Percentiles rank a stretch among this genome's conserved stretches.
phyloP scores from a whole-genome alignment of 2,797 vertebrate genomes.

The Peromyscus nudipes region DNA sequence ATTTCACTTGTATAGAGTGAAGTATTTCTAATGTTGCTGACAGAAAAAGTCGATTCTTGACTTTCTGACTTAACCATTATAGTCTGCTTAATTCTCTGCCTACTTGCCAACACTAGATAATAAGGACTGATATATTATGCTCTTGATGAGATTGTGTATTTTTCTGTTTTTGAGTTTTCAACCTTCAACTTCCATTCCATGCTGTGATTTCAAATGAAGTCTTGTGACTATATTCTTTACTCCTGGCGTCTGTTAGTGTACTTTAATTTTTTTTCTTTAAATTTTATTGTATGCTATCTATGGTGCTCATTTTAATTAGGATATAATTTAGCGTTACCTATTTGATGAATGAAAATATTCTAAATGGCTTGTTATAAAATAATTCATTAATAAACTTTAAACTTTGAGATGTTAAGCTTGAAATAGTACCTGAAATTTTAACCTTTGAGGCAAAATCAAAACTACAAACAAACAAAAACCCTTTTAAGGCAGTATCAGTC shows the following conservation, averaged over 20 bases:
- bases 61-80: conserved; percentile 15
- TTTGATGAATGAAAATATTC: conserved; percentile 49
- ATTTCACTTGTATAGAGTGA: conserved; percentile 30
- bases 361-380: conserved; percentile 17
- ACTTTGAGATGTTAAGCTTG: conserved; percentile 56
- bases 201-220: neutral
- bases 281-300: conserved; percentile 1
- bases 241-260: neutral
- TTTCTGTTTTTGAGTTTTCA: conserved; percentile 40
- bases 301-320: conserved; percentile 63
- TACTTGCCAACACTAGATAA: conserved; percentile 37
- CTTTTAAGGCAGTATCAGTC: neutral
- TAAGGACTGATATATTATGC: neutral
- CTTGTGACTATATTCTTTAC: conserved; percentile 36
- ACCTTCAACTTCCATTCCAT: neutral
- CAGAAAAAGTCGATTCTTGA: conserved; percentile 50
- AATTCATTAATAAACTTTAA: conserved; percentile 50
- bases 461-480: neutral
- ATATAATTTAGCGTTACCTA: conserved; percentile 27
- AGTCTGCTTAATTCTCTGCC: conserved; percentile 47
- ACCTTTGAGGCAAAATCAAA: conserved; percentile 12
- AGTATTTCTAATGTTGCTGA: conserved; percentile 57
- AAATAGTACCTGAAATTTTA: conserved; percentile 50
- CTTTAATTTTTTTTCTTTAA: conserved; percentile 63
- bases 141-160: neutral